Evolutionary conservation across 2,888 invertebrate genomes (phyloP).

Genomic region (Eupsilia transversa): DNA sequence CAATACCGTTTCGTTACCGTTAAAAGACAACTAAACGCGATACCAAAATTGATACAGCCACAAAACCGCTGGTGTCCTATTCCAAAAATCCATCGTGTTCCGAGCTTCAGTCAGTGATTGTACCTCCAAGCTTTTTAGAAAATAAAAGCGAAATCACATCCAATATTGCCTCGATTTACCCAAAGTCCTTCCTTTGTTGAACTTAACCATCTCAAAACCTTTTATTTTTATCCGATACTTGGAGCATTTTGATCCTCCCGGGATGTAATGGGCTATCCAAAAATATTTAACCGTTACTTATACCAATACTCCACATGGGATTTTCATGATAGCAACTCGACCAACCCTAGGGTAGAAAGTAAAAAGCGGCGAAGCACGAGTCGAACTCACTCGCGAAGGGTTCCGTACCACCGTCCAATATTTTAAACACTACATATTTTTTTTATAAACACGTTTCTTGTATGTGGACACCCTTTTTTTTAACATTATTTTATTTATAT

Average conservation of each 20-base stretch:
- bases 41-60: neutral
- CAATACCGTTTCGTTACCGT: neutral
- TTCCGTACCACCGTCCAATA: neutral
- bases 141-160: conserved; percentile 40
- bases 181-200: conserved; percentile 11
- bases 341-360: neutral
- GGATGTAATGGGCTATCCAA: conserved; percentile 33
- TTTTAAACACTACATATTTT: too few relatives aligned
- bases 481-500: too few relatives aligned
- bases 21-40: neutral
- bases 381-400: too few relatives aligned
- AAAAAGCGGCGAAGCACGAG: neutral
- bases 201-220: conserved; percentile 19
- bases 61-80: neutral
- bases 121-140: conserved; percentile 5
- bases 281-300: conserved; percentile 16
- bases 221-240: conserved; percentile 27
- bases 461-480: too few relatives aligned
- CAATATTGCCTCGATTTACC: conserved; percentile 25
- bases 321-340: conserved; percentile 1
- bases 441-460: neutral
- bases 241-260: conserved; percentile 1
- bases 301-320: conserved; percentile 8
- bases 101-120: neutral
- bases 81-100: neutral